phyloP scores from a whole-genome alignment of 1,140 invertebrate genomes.

The Drosophila paulistorum region DNA sequence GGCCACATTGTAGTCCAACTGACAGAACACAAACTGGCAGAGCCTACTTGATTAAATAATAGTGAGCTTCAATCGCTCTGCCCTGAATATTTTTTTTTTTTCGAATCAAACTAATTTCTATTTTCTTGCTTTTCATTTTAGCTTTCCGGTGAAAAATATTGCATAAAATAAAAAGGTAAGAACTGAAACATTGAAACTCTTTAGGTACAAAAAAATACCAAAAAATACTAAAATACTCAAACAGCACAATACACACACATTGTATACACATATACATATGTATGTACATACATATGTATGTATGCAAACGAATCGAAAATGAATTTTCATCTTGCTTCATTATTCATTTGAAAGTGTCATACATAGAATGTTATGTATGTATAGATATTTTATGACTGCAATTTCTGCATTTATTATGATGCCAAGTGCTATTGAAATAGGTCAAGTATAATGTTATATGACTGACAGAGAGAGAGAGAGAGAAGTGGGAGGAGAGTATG shows the following conservation, averaged over 20 bases:
- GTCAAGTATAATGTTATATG: conserved; percentile 63
- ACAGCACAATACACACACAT: neutral
- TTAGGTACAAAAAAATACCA: no score
- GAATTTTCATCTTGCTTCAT: neutral
- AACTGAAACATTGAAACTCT: neutral
- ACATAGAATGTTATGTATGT: conserved; percentile 1
- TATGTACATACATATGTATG: neutral
- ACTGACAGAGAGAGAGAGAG: neutral
- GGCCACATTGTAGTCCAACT: neutral
- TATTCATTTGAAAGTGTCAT: conserved; percentile 7
- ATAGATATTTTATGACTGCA: conserved; percentile 23
- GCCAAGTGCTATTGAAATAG: conserved; percentile 60
- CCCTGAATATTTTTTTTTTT: neutral
- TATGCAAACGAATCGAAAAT: neutral
- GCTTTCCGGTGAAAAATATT: neutral
- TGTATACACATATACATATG: neutral
- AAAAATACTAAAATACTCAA: no score
- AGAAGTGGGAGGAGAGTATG: neutral
- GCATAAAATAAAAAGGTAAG: neutral
- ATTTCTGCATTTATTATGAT: conserved; percentile 34
- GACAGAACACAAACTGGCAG: no score
- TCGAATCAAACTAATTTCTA: neutral
- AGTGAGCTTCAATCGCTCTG: neutral
- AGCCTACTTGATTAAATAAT: no score
- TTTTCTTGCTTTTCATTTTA: neutral